A percentile compares a stretch with the other conserved stretches of the same genome.
Conservation (phyloP, 2,113 vertebrate genomes). For the Neomonachus schauinslandi region DNA sequence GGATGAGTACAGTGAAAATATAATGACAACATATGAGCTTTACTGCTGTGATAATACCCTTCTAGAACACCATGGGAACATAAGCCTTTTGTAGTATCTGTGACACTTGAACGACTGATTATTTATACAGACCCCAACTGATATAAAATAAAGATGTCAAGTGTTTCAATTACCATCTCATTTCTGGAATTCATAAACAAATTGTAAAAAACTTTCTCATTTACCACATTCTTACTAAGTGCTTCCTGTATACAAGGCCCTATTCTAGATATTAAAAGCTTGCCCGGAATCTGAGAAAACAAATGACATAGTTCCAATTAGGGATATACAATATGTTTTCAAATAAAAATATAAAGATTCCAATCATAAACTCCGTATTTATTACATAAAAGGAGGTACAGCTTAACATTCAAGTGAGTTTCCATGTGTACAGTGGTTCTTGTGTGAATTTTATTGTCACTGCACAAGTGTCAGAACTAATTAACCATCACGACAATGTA, state of each 20-base stretch:
- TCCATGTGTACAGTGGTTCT: background rate
- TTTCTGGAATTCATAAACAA: constrained; percentile 58
- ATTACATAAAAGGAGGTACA: background rate
- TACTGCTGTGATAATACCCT: background rate
- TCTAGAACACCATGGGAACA: background rate
- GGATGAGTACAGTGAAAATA: background rate
- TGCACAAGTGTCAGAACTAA: background rate
- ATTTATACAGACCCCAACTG: constrained; percentile 38
- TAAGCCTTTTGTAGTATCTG: background rate
- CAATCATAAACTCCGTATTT: background rate
- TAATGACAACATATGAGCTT: background rate
- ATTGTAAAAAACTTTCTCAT: constrained; percentile 22
- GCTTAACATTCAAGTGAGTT: background rate
- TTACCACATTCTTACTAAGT: background rate
- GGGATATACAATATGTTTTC: background rate
- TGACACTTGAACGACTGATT: constrained; percentile 11
- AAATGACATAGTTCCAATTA: background rate
- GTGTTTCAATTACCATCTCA: constrained; percentile 25
- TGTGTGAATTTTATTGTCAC: background rate
- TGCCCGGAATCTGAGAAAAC: background rate
- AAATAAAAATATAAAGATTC: constrained; percentile 33
- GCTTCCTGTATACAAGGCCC: background rate
- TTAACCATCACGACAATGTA: background rate
- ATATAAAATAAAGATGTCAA: constrained; percentile 62
- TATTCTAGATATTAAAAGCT: background rate